Base-by-base conservation (phyloP, 2,888 invertebrate genomes). In the Lampropteryx suffumata region DNA sequence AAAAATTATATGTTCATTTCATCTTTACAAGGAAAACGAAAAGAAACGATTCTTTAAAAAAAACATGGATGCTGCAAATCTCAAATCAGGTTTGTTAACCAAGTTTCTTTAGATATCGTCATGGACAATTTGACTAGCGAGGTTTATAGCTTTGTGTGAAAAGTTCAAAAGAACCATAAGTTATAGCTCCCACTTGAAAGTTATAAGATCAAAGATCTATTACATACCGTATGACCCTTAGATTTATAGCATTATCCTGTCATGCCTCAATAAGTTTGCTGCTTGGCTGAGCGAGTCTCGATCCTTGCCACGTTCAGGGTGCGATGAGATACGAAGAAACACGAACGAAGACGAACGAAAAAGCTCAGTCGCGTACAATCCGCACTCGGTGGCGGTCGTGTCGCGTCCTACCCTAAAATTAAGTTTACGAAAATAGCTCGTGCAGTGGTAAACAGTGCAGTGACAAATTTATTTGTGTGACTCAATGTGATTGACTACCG, bases 341-440 rank as follows among this genome's bases (percentile, higher is more conserved):
- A 34, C 36, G 30, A 32, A 41, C 21, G 27, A 39, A 32, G 12
- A 26, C 28, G 3, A 12, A 26, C 28, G 2, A n/a, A 32, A 43
- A 43, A 43, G 47, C 39, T 69, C 72, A 82, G 84, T 84, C 61
- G 69, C 68, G 73, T 68, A 64, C 71, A 57, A 66, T 59, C 72
- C 62, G 67, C 59, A 59, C 67, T 42, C 55, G 62, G 65, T 71
- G 68, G 47, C 47, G 73, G 77, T 63, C 72, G 83, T 54, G 69
- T 61, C 50, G 45, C 30, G 43, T n/a, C 36, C 30, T 37, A 26
- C 47, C 57, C 59, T 57, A 36, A 56, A 56, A 42, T 14, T 50
- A 61, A 69, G 64, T 69, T 65, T 75, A 79, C 84, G 83, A 82
- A 79, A 82, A 82, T 83, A 83, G 75, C 79, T 74, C 71, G 70